Percentiles rank a stretch among this genome's conserved stretches.
Conservation (phyloP, 2,113 vertebrate species). For the Sarotherodon lohbergeri region DNA sequence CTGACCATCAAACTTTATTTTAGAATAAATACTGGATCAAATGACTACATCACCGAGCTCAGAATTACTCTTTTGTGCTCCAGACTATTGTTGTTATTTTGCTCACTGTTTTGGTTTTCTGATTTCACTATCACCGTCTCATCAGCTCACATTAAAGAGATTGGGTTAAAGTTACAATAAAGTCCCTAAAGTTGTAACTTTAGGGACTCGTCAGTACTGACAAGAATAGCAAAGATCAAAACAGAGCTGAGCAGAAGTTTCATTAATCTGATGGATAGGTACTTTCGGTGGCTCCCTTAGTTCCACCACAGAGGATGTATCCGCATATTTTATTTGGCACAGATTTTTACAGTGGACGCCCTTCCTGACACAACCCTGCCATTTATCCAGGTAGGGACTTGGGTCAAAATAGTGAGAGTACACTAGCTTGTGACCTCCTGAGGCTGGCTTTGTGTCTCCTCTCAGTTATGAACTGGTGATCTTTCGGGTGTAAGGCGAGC, state of each 20-base stretch:
- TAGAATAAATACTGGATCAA: not conserved
- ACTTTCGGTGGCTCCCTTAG: not conserved
- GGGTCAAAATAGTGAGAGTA: not conserved
- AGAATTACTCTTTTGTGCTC: not conserved
- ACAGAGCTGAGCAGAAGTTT: not conserved
- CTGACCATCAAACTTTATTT: not conserved
- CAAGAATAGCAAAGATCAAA: not conserved
- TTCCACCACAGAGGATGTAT: not conserved
- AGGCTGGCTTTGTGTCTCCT: not conserved
- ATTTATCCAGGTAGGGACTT: not conserved
- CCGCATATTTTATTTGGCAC: not conserved
- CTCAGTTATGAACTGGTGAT: not conserved
- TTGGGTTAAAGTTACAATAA: not conserved
- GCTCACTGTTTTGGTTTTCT: not conserved
- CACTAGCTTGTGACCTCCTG: not conserved
- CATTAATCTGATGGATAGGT: not conserved
- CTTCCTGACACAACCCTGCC: not conserved
- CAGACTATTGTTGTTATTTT: not conserved
- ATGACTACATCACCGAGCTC: not conserved
- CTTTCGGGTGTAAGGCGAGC: not conserved
- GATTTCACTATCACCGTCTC: not conserved
- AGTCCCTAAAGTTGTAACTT: not conserved
- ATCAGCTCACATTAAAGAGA: not conserved
- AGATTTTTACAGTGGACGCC: not conserved
- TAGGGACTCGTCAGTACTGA: not conserved